Conservation (phyloP, 1,140 invertebrate genomes). For the Hyles euphorbiae region DNA sequence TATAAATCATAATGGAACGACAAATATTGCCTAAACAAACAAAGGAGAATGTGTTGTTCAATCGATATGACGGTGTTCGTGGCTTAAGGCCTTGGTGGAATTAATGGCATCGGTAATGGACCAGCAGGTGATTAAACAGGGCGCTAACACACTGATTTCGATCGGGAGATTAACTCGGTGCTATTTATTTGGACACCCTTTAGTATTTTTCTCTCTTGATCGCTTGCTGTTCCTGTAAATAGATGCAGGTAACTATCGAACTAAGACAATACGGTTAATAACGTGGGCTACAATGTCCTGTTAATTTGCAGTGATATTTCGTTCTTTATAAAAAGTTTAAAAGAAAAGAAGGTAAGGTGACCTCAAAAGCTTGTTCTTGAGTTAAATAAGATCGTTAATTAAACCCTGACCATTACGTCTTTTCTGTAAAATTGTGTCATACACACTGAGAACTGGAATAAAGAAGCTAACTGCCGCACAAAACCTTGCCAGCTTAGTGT, state of each 20-base stretch:
- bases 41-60: conserved; percentile 8
- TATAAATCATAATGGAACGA: too few relatives aligned
- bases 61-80: conserved; percentile 14
- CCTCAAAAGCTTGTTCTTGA: too few relatives aligned
- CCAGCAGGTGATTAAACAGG: conserved; percentile 23
- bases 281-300: too few relatives aligned
- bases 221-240: too few relatives aligned
- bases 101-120: conserved; percentile 17
- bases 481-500: not conserved
- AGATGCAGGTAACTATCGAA: too few relatives aligned
- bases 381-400: too few relatives aligned
- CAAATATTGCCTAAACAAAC: not conserved
- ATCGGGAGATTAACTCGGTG: conserved; percentile 17
- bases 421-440: not conserved
- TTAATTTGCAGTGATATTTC: too few relatives aligned
- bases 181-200: conserved; percentile 16
- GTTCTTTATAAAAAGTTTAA: too few relatives aligned
- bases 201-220: conserved; percentile 7
- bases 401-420: too few relatives aligned
- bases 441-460: not conserved
- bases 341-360: too few relatives aligned
- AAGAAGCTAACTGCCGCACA: not conserved
- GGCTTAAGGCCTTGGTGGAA: conserved; percentile 15
- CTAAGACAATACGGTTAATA: too few relatives aligned
- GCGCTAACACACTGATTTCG: conserved; percentile 19